Evolutionary conservation across 2,113 vertebrate species (phyloP), one percentile per base, ranked within the genome.

Genomic region (Emydura subglobosa): DNA sequence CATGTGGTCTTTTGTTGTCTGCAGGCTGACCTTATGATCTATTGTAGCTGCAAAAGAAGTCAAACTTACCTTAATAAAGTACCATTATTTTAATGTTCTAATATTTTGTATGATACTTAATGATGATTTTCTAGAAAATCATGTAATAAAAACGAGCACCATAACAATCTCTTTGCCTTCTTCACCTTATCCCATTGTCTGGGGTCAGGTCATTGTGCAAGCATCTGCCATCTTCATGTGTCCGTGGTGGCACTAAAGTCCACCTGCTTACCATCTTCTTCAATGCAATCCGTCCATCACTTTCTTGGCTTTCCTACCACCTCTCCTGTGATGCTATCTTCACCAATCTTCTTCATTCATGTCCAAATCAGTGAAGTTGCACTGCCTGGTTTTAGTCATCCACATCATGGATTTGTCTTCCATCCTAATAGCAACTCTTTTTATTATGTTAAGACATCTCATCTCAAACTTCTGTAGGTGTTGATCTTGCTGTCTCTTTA

Each of bases 51-150:
- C 72, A 44, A 76, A 76, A 47, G 39, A 76, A 76, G 42, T 76
- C 42, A 76, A 65, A 22, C 72, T 2, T 72, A 11, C 22, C 65
- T 86, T 24, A 74, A 81, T 51, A 50, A 4, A 82, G 50, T 82
- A 85, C 19, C 1, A 53, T 89, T 95, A 7, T 72, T 89, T 78
- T 57, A 84, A 84, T 1, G 47, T 78, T 87, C 29, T 51, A 91
- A 93, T 54, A 76, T 6, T 91, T 88, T 86, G 44, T 47, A 90
- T 76, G 51, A 79, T 83, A 92, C 47, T 74, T 92, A 72, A 2
- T 79, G 25, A 4, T 87, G 88, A 82, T 90, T 72, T 86, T 94
- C 85, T 87, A 61, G 19, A 97, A 97, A 90, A 89, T 88, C 3
- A 82, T 74, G 54, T 83, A 92, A 83, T 94, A 87, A 94, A 94